Evolutionary conservation across 1,140 invertebrate species (phyloP), one percentile per base, ranked within the genome.

Genomic region (Prorops nasuta): DNA sequence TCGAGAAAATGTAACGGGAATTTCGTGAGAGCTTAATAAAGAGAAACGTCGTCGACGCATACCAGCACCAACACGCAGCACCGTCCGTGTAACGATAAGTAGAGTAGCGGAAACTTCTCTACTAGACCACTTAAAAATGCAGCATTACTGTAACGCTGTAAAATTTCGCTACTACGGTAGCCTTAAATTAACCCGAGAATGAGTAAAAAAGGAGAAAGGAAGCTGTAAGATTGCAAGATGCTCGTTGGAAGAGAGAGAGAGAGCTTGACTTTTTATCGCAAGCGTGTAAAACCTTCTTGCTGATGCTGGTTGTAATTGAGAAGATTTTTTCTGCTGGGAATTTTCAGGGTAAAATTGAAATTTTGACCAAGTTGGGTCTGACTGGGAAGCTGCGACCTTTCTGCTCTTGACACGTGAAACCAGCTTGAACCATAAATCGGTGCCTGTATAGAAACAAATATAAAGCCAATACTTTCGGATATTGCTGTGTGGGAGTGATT

Each of bases 381-480:
- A n/a, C n/a, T n/a, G n/a, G n/a, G n/a, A n/a, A n/a, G n/a, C n/a
- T n/a, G n/a, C n/a, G n/a, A n/a, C n/a, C n/a, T n/a, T n/a, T n/a
- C n/a, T n/a, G n/a, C n/a, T n/a, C n/a, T n/a, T n/a, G n/a, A n/a
- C n/a, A n/a, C n/a, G n/a, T n/a, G n/a, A n/a, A n/a, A n/a, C n/a
- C n/a, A n/a, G n/a, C n/a, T n/a, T n/a, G n/a, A 59, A 52, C 62
- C 63, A 69, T 71, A 73, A 71, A 73, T 70, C 64, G 60, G 54
- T 45, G 49, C 4, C 59, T 53, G 57, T 72, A 65, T 67, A 71
- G 64, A 60, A 61, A 70, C 69, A 69, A 72, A 64, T 69, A 64
- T 72, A 64, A 64, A 50, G 56, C 59, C 66, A 72, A 73, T 74
- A 73, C 71, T 72, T 74, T 72, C 56, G 58, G 64, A 73, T 73